Percentiles rank a stretch among this genome's conserved stretches.
Conservation (phyloP, 1,140 invertebrate species). For the Ips nitidus region DNA sequence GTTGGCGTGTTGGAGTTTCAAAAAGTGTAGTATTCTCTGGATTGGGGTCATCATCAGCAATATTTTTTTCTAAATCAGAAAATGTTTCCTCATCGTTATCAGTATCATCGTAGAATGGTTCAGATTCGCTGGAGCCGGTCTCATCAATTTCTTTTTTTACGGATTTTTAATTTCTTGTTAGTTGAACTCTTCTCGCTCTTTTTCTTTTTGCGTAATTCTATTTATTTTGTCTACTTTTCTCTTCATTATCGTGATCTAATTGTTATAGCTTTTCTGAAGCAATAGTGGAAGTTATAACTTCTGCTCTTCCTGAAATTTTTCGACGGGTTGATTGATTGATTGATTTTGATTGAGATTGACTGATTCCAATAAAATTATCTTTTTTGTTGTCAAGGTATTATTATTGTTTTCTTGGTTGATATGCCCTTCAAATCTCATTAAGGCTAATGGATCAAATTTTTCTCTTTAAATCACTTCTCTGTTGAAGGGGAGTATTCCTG, state of each 20-base stretch:
- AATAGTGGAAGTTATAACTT: background rate
- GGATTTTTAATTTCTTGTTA: background rate
- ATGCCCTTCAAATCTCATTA: conserved; percentile 4
- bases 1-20: no score
- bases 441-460: background rate
- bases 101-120: background rate
- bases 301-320: background rate
- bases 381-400: background rate
- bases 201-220: background rate
- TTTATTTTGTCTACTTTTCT: background rate
- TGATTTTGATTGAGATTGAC: background rate
- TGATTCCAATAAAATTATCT: background rate
- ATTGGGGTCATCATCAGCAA: no score
- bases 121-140: background rate
- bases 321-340: background rate
- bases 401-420: background rate
- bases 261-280: background rate
- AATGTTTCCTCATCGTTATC: background rate
- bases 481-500: background rate
- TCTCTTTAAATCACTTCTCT: background rate
- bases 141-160: background rate
- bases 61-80: background rate
- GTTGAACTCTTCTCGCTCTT: background rate
- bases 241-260: background rate
- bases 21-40: no score